A percentile compares a stretch with the other conserved stretches of the same genome.
phyloP scores from a whole-genome alignment of 2,888 invertebrate genomes.

The Synanthedon vespiformis region DNA sequence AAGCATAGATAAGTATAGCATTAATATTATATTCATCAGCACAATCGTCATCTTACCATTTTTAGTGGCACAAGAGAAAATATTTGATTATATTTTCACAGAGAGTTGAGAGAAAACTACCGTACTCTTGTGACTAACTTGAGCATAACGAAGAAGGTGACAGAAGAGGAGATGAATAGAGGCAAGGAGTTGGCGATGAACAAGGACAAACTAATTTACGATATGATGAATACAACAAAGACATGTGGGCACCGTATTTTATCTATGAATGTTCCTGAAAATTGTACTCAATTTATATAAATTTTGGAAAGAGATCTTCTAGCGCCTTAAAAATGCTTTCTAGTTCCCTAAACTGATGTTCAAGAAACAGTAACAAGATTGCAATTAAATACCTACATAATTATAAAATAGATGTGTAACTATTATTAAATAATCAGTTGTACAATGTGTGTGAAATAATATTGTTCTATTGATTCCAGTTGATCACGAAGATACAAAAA shows the following conservation, averaged over 20 bases:
- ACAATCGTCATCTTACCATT: neutral
- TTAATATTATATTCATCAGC: neutral
- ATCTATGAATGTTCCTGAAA: too few species aligned
- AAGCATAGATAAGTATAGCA: too few species aligned
- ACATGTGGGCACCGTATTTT: constrained; percentile 29
- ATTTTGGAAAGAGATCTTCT: too few species aligned
- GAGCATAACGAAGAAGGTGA: constrained; percentile 75
- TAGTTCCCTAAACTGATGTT: too few species aligned
- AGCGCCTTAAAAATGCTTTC: too few species aligned
- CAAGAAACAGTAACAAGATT: too few species aligned
- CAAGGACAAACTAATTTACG: constrained; percentile 69
- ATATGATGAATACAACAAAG: constrained; percentile 57
- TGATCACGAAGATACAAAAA: constrained; percentile 65
- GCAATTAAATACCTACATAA: too few species aligned
- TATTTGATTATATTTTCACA: constrained; percentile 19
- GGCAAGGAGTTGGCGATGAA: constrained; percentile 74
- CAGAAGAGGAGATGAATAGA: constrained; percentile 74
- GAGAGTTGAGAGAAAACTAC: constrained; percentile 70
- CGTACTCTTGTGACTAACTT: constrained; percentile 69
- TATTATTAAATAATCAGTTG: neutral
- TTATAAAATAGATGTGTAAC: too few species aligned
- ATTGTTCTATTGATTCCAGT: constrained; percentile 28
- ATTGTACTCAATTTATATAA: too few species aligned
- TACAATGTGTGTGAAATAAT: neutral
- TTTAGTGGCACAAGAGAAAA: neutral